Base-by-base conservation (phyloP, 1,140 invertebrate species). In the Mycetomoellerius zeteki region DNA sequence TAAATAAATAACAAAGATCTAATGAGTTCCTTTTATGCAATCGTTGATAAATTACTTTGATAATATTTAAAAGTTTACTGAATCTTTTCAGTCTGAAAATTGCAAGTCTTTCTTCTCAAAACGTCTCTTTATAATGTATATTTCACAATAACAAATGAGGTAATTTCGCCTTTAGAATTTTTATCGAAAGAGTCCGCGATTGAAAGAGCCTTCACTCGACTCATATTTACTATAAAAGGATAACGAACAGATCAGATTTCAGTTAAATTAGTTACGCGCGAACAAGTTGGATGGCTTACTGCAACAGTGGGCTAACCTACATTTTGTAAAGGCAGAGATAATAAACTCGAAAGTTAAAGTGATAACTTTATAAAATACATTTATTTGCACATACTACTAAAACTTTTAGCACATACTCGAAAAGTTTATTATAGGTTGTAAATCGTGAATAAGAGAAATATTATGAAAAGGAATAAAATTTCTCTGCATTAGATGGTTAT, bases 161-260 rank as follows among this genome's bases (percentile, higher is more conserved):
- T 12, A 50, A 12, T 27, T 54, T 54, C 10, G 8, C 16, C 27
- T 43, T 75, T 76, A 24, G 12, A 76, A 56, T 58, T 58, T 56
- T 58, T 58, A 54, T 75, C n/a, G 37, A 43, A 43, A 43, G 0
- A 37, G 33, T 1, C 0, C n/a, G 30, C 30, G 12, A 16, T 58
- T 75, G 12, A 1, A 33, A 5, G 14, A 33, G 21, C 30, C 14
- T 76, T 43, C 14, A 43, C 14, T 58, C 7, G 33, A 58, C 14
- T 21, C 10, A 37, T 19, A 37, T 76, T 76, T 76, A 60, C 19
- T 19, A 62, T 12, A 60, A 77, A 43, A 43, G 21, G 24, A 75
- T 21, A 24, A 24, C 16, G 16, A 62, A 14, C 2, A 16, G 5
- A 58, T 24, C 10, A 16, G 6, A 16, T 58, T 58, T 77, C 16